A percentile compares a stretch with the other conserved stretches of the same genome.
Conservation (phyloP, 2,113 vertebrate genomes). For the Mungos mungo region DNA sequence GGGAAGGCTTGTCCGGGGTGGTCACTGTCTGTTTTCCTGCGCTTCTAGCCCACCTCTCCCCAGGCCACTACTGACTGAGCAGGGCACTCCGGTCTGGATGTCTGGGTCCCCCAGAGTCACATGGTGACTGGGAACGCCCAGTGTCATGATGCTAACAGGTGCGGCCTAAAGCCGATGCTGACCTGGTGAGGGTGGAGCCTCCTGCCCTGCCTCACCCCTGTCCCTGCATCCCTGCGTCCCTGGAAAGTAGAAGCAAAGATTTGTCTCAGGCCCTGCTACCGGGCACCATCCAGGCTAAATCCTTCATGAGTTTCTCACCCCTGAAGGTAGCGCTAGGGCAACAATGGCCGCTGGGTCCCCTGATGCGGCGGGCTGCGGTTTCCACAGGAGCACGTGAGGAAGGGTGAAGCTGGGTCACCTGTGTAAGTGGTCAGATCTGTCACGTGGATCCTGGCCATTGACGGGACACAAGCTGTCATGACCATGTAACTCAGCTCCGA, state of each 20-base stretch:
- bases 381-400: not conserved
- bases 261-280: not conserved
- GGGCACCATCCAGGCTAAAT: not conserved
- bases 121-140: not conserved
- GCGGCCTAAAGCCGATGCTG: not conserved
- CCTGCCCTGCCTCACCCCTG: not conserved
- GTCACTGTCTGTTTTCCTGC: not conserved
- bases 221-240: too few relatives aligned
- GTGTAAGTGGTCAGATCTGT: not conserved
- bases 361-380: not conserved
- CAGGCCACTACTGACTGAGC: not conserved
- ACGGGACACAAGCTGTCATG: not conserved
- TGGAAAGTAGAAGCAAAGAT: not conserved
- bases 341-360: not conserved
- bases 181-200: not conserved
- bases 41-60: not conserved
- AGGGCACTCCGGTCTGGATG: not conserved
- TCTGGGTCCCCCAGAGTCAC: not conserved
- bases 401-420: not conserved
- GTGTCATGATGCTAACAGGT: not conserved
- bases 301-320: not conserved
- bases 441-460: not conserved
- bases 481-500: not conserved
- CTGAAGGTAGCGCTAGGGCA: not conserved
- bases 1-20: not conserved